phyloP scores from a whole-genome alignment of 2,113 vertebrate species.

The Tichodroma muraria region DNA sequence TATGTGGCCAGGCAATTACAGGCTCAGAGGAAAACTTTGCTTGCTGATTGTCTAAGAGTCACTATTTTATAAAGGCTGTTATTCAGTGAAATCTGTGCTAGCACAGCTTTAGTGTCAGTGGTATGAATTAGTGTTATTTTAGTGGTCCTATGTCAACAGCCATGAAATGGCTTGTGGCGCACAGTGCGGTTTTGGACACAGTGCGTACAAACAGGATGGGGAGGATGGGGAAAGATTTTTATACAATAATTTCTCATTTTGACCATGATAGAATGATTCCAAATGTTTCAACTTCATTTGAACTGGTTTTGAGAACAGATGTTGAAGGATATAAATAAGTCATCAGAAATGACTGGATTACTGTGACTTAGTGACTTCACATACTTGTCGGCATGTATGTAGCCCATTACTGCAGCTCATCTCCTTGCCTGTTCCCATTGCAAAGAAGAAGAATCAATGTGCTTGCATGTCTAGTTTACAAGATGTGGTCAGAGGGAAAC shows the following conservation, averaged over 20 bases:
- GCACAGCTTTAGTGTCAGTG: neutral
- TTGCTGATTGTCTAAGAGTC: neutral
- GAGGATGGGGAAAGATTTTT: neutral
- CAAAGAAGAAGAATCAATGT: neutral
- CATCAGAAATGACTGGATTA: neutral
- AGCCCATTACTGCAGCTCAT: neutral
- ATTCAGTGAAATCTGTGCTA: neutral
- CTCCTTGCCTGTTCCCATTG: neutral
- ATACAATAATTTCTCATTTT: neutral
- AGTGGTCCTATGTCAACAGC: neutral
- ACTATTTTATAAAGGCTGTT: neutral
- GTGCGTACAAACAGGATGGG: fast-evolving
- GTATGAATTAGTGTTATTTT: neutral
- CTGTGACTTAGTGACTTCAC: neutral
- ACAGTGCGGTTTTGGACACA: neutral
- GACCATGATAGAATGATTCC: neutral
- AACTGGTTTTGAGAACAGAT: neutral
- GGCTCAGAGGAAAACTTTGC: neutral
- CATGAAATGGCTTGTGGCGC: neutral
- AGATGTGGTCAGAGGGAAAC: neutral
- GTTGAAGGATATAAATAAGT: neutral
- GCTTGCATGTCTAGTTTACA: neutral
- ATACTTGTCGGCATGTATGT: neutral
- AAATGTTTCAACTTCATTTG: neutral
- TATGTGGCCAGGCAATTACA: neutral